A percentile compares a stretch with the other conserved stretches of the same genome.
These are phyloP conservation scores for Aphidius ervi DNA, from an alignment of 1,140 invertebrate species.

Conservation along the genomic window DNA sequence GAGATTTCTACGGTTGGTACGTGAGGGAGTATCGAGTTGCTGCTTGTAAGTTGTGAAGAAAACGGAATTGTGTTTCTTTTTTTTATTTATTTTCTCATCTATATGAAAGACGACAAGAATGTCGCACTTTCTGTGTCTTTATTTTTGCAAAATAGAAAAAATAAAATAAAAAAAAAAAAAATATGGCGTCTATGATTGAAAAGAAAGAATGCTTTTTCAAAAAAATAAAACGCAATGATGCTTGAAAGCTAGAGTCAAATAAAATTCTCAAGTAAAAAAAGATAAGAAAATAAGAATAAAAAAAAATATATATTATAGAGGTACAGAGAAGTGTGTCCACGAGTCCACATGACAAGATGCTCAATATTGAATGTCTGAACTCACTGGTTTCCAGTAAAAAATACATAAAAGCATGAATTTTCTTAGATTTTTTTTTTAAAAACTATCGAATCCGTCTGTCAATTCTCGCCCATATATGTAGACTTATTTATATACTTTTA, in stretches of 20 bases:
- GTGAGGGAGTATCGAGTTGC: conserved; percentile 27
- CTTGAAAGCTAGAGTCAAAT: conserved; percentile 20
- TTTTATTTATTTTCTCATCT: conserved; percentile 11
- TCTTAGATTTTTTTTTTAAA: no score
- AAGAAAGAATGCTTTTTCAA: conserved; percentile 6
- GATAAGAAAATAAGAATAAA: background rate
- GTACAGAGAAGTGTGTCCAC: background rate
- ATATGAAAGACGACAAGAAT: background rate
- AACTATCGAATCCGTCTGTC: no score
- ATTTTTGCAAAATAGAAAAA: conserved; percentile 3
- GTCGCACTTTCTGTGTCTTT: background rate
- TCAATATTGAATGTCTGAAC: conserved; percentile 10
- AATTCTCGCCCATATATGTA: no score
- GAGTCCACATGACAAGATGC: conserved; percentile 10
- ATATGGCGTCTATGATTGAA: conserved; percentile 10
- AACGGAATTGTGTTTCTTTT: conserved; percentile 31
- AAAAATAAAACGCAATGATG: conserved; percentile 14
- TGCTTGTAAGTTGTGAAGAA: conserved; percentile 23
- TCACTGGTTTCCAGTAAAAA: no score
- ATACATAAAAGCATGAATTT: no score
- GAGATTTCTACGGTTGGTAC: conserved; percentile 32
- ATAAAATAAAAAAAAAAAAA: conserved; percentile 11
- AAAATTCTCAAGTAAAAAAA: background rate
- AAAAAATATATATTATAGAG: background rate
- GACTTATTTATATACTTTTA: no score